Evolutionary conservation across 1,140 invertebrate species (phyloP), one percentile per base, ranked within the genome.

Genomic region (Pomacea maculata): DNA sequence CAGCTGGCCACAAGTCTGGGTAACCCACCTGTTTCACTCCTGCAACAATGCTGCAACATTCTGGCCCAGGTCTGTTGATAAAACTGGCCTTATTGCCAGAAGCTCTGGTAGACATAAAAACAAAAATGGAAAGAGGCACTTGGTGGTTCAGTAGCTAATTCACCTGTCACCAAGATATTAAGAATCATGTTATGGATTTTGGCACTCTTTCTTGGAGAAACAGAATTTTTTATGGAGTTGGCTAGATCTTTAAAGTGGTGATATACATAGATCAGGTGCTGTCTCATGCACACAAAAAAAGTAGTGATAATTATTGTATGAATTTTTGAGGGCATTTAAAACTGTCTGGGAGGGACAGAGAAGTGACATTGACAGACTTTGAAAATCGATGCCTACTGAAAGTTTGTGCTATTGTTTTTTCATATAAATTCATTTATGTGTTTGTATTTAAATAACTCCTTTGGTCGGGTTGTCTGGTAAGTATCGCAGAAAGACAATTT

Each of bases 1-100:
- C 93, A 99, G 79, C 92, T 99, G 64, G 96, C 97, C 0, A 97
- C 96, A 0, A 95, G 95, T 86, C 93, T 95, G 15, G 96, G 95
- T 0, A 95, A 95, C 80, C 94, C 95, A 19, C 96, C 97, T 0
- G 95, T 98, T 17, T 96, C 96, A 5, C 92, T 99, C 63, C 92
- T 99, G 82, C 95, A 97, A 86, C 97, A 98, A 88, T 96, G 96
- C 86, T 94, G 95, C 9, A 93, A 94, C 85, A 93, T 97, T 73
- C 91, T 99, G 73, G 96, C 97, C 88, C 95, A 97, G 87, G 92
- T 92, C 80, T 64, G 34, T 55, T 25, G 10, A 45, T 54, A 68
- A 21, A 25, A 19, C 70, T 68, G 34, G n/a, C 52, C 5, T 61
- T 63, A 2, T 21, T 7, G 52, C 57, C 6, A 25, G 57, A 52